Conservation (phyloP, 2,888 invertebrate species). For the Tiliacea aurago region DNA sequence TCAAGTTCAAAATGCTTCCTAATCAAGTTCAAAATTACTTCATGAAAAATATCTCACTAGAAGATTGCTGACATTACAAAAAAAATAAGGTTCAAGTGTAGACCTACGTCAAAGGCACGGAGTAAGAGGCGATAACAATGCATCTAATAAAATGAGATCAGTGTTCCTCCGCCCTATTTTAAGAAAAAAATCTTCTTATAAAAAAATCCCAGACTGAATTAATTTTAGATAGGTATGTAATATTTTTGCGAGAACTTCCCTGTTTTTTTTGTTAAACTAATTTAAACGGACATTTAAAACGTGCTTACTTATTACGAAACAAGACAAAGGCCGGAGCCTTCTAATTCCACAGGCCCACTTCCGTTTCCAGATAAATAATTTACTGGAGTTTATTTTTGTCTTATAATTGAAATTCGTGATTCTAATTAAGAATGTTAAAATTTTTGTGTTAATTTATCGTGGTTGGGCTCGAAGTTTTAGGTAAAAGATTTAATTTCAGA, state of each 20-base stretch:
- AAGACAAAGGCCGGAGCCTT: conserved; percentile 19
- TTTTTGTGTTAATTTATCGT: conserved; percentile 13
- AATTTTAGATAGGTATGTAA: not conserved
- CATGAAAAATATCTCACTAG: conserved; percentile 10
- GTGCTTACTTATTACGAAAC: conserved; percentile 12
- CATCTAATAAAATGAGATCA: conserved; percentile 23
- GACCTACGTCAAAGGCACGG: not conserved
- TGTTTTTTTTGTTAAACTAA: not conserved
- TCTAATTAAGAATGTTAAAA: conserved; percentile 17
- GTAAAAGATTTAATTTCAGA: too few species aligned
- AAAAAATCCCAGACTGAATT: conserved; percentile 2
- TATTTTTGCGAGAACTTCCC: not conserved
- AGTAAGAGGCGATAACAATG: not conserved
- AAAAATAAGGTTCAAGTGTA: conserved; percentile 27
- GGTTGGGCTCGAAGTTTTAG: not conserved
- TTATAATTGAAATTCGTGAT: conserved; percentile 20
- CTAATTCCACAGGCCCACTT: conserved; percentile 23
- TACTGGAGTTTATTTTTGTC: conserved; percentile 17
- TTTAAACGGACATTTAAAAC: conserved; percentile 15
- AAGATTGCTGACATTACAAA: conserved; percentile 13
- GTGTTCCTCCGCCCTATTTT: not conserved
- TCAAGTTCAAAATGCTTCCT: not conserved
- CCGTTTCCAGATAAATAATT: conserved; percentile 42
- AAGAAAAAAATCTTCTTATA: not conserved
- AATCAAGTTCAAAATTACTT: not conserved